phyloP scores from a whole-genome alignment of 2,113 vertebrate species.

The Rhinolophus ferrumequinum region DNA sequence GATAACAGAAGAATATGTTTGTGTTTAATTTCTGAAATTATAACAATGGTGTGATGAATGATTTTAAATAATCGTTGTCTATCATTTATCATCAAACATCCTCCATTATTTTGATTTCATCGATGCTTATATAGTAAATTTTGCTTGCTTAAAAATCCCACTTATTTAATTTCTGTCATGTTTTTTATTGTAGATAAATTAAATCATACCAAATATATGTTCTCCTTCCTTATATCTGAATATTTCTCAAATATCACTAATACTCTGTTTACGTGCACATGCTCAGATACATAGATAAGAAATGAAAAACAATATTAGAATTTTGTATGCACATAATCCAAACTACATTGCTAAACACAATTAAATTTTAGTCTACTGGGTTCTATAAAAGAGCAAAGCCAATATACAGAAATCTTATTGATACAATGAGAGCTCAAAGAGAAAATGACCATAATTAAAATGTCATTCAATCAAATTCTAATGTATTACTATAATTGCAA shows the following conservation, averaged over 20 bases:
- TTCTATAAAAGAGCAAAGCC: slow-evolving; percentile 9
- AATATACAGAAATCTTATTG: background rate
- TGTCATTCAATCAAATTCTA: slow-evolving; percentile 36
- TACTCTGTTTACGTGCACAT: background rate
- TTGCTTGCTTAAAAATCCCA: background rate
- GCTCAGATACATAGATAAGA: background rate
- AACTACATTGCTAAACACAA: slow-evolving; percentile 17
- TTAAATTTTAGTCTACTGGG: background rate
- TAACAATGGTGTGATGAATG: background rate
- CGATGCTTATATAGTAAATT: background rate
- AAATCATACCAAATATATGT: background rate
- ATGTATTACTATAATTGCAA: slow-evolving; percentile 29
- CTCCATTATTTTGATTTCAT: slow-evolving; percentile 29
- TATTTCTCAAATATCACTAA: background rate
- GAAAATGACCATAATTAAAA: slow-evolving; percentile 44
- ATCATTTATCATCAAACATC: background rate
- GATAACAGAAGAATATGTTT: background rate
- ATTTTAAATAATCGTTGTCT: background rate
- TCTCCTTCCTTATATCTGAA: background rate
- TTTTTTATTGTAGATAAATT: slow-evolving; percentile 28
- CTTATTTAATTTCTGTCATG: background rate
- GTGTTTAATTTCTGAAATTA: slow-evolving; percentile 5
- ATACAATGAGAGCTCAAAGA: slow-evolving; percentile 49
- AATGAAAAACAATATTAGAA: slow-evolving; percentile 37
- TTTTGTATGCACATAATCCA: background rate